A percentile compares a stretch with the other conserved stretches of the same genome.
phyloP scores from a whole-genome alignment of 23 tunicate species.

The Phallusia fumigata region DNA sequence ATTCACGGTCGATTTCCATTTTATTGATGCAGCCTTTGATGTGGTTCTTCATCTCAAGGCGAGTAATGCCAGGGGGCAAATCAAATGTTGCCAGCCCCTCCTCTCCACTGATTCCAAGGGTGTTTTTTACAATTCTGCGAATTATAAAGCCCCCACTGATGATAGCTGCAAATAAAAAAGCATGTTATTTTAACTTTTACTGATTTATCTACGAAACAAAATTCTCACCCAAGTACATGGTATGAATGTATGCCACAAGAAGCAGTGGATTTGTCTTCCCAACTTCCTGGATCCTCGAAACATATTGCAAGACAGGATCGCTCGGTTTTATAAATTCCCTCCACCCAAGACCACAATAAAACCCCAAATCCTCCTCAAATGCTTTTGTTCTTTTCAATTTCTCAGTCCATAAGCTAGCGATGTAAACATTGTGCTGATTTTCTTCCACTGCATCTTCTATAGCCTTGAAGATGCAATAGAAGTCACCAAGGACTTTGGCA shows the following conservation, averaged over 20 bases:
- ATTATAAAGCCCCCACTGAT: conserved; percentile 67
- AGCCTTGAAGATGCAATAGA: conserved; percentile 54
- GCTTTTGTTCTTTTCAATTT: conserved; percentile 28
- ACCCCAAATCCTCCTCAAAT: conserved; percentile 61
- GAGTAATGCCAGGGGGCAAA: conserved; percentile 17
- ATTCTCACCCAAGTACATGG: conserved; percentile 45
- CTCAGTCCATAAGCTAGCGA: conserved; percentile 30
- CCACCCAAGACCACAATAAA: conserved; percentile 40
- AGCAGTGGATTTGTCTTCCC: conserved; percentile 44
- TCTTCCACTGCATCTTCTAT: conserved; percentile 49
- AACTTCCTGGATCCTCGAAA: conserved; percentile 36
- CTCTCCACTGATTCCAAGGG: conserved; percentile 43
- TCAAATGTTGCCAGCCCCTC: conserved; percentile 44
- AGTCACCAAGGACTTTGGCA: conserved; percentile 48
- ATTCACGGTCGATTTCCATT: conserved; percentile 27
- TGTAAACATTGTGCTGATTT: conserved; percentile 10
- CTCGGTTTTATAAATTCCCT: conserved; percentile 34
- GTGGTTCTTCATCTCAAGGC: conserved; percentile 43
- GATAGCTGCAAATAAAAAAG: conserved; percentile 40
- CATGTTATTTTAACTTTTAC: no score
- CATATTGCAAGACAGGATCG: conserved; percentile 41
- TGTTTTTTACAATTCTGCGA: conserved; percentile 28
- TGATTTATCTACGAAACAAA: neutral
- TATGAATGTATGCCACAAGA: conserved; percentile 63
- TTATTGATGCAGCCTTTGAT: conserved; percentile 50